Evolutionary conservation across 2,888 invertebrate species (phyloP).

Genomic region (Teleogryllus oceanicus): DNA sequence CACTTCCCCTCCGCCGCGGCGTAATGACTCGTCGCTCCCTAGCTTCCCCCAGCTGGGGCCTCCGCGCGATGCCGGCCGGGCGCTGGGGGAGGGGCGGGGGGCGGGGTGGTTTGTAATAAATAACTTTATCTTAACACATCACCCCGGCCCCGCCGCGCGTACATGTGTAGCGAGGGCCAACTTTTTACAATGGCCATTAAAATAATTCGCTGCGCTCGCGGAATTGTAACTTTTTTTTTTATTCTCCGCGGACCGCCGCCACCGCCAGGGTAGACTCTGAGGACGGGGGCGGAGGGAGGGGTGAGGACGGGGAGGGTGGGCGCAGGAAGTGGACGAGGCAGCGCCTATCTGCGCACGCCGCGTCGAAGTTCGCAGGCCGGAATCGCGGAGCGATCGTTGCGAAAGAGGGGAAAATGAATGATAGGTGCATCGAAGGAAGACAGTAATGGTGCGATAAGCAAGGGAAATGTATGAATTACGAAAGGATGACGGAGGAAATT

Average conservation of each 20-base stretch:
- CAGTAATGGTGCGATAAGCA: too few species aligned
- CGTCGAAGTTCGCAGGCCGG: not conserved
- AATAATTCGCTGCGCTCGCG: slow-evolving; percentile 4
- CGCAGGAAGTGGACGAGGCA: not conserved
- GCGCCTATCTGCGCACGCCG: not conserved
- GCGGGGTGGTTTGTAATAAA: not conserved
- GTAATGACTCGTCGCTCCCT: too few species aligned
- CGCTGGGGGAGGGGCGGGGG: not conserved
- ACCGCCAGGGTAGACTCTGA: not conserved
- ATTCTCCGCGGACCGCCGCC: not conserved
- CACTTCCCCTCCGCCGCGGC: not conserved
- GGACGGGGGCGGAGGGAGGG: not conserved
- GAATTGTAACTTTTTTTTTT: not conserved
- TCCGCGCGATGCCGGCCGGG: too few species aligned
- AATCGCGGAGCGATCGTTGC: not conserved
- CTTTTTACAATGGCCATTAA: not conserved
- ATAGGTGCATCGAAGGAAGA: too few species aligned
- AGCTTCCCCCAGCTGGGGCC: too few species aligned
- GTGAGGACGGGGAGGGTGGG: not conserved
- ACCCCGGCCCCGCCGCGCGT: not conserved
- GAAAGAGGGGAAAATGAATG: not conserved
- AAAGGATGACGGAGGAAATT: too few species aligned
- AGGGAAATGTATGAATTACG: too few species aligned
- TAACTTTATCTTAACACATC: slow-evolving; percentile 7
- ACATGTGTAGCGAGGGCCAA: slow-evolving; percentile 18